Base-by-base conservation (phyloP, 2,113 vertebrate genomes). In the Callospermophilus lateralis region DNA sequence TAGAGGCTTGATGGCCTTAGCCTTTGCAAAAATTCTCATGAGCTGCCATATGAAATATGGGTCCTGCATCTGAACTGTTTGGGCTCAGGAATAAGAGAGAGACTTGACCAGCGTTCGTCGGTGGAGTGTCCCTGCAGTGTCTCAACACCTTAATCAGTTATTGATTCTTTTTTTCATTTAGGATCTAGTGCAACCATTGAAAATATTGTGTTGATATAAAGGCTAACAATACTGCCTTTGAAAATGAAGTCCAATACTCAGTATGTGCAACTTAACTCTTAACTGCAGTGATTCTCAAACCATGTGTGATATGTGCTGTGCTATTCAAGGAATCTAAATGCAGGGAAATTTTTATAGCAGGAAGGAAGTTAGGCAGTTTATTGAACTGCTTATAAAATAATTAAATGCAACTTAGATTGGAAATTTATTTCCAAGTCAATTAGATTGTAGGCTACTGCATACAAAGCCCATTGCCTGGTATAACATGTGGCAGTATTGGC, bases 341-440 rank as follows among this genome's bases (percentile, higher is more conserved):
- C 85, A 79, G 76, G 20, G 72, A 61, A n/a, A 4, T 93, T 92
- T 90, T 91, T 84, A 39, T 84, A 86, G 58, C 42, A 93, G 90
- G 96, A 86, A 97, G 89, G 67, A 98, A 97, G 89, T 34, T 84
- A 78, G 61, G 89, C 24, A 85, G 89, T 93, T 97, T 95, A 93
- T 94, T 63, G 70, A 74, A 45, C 42, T 58, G 32, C 97, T 98
- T 92, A 48, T 94, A 92, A 85, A 90, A 95, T 77, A 97, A 96
- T 34, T 93, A 48, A 87, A 37, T 91, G 96, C 77, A 96, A 96
- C 87, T 87, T 88, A 88, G 76, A 72, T 72, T 2, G 0, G 24
- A 89, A 63, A 97, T 98, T 97, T 97, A 89, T 93, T 65, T 16
- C 32, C 83, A 92, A 3, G 77, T 97, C 97, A 91, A 30, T 97